Conservation (phyloP, 2,888 invertebrate genomes). For the Pachycephus smyrnensis region DNA sequence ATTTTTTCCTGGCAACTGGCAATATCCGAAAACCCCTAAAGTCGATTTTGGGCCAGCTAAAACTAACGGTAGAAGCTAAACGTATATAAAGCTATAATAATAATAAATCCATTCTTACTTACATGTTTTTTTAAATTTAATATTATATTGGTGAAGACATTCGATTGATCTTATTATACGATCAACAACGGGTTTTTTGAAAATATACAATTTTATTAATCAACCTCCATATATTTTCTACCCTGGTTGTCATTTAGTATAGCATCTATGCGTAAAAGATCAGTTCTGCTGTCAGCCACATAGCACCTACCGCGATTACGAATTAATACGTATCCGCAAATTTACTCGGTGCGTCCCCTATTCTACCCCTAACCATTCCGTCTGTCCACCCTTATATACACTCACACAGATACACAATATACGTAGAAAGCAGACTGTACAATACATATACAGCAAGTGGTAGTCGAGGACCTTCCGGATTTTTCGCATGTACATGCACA, state of each 20-base stretch:
- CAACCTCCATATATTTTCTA: background rate
- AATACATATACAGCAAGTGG: background rate
- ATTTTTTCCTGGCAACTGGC: background rate
- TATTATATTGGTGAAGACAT: too few species aligned
- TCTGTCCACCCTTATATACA: background rate
- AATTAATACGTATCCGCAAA: background rate
- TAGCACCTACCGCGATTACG: background rate
- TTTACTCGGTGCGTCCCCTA: background rate
- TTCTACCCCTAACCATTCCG: background rate
- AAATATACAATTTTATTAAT: background rate
- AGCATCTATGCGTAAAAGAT: background rate
- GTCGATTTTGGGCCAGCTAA: background rate
- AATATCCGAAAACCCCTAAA: background rate
- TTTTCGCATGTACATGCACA: constrained; percentile 17
- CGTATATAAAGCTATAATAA: background rate
- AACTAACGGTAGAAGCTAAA: background rate
- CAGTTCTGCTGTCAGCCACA: background rate
- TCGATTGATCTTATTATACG: background rate
- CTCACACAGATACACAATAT: background rate
- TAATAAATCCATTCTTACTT: background rate
- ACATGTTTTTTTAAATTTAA: background rate
- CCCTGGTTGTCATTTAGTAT: background rate
- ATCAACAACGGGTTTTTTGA: background rate
- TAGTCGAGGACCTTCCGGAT: background rate
- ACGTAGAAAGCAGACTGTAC: background rate